These are phyloP conservation scores for Teleogryllus oceanicus DNA, from an alignment of 2,888 invertebrate genomes.

Conservation along the genomic window DNA sequence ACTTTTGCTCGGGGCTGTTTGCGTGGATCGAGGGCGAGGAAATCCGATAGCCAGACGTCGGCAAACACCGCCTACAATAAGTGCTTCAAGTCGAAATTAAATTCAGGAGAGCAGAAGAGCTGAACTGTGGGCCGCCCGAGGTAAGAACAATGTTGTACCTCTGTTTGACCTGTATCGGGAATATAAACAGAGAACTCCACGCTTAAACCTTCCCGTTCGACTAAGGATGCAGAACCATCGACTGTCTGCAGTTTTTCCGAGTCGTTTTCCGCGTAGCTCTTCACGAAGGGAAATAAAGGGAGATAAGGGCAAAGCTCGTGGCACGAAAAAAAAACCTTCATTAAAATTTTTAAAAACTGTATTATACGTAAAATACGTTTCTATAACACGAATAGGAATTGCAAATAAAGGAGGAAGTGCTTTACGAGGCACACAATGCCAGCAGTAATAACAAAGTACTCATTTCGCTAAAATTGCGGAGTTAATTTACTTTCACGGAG, in stretches of 20 bases:
- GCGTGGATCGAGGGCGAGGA: background rate
- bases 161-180: conserved; percentile 1
- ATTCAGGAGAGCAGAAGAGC: conserved; percentile 18
- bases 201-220: background rate
- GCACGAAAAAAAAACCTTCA: background rate
- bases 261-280: too few relatives aligned
- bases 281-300: too few relatives aligned
- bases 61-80: conserved; percentile 10
- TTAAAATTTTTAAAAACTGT: background rate
- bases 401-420: conserved; percentile 3
- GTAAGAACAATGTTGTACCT: conserved; percentile 9
- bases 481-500: conserved; percentile 18
- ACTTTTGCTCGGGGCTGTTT: background rate
- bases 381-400: conserved; percentile 9
- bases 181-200: conserved; percentile 1
- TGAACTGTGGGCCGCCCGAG: background rate
- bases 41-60: background rate
- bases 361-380: conserved; percentile 18
- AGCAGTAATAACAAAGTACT: background rate
- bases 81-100: conserved; percentile 18
- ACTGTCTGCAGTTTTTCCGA: too few relatives aligned
- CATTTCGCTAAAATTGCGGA: conserved; percentile 9
- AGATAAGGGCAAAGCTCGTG: too few relatives aligned
- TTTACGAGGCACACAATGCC: background rate
- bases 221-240: too few relatives aligned